Evolutionary conservation across 2,888 invertebrate genomes (phyloP), one percentile per base, ranked within the genome.

Genomic region (Drosophila formosana): DNA sequence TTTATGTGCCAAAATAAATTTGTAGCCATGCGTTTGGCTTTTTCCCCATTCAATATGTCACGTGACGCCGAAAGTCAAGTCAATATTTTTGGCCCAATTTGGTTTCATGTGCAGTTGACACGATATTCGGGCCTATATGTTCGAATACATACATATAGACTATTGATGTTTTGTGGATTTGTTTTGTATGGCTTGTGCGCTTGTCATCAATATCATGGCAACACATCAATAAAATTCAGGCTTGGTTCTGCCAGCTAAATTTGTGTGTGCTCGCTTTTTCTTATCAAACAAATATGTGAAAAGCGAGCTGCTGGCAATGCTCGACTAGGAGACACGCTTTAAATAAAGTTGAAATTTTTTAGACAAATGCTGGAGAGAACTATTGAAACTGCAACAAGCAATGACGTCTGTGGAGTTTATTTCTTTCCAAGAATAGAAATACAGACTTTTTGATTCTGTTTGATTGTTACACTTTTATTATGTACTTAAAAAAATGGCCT

Each of bases 41-140:
- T 39, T 41, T 39, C 41, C 39, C 23, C 41, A 49, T 66, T 69
- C 79, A 66, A 66, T 72, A 62, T 79, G 87, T 86, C 82, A 86
- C 89, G 88, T 88, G 88, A 85, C 69, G 82, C 64, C 49, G 57
- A 84, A 75, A 75, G 56, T 71, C 65, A 62, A 63, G 57, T 71
- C 61, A 60, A 72, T 82, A 55, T 78, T 82, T 73, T 61, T 51
- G 41, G 23, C 49, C 56, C 63, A 70, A 66, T 84, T 68, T 46
- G 64, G 62, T 25, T 52, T 69, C 49, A 82, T 82, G 68, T 80
- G 79, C 82, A 79, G 53, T 75, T 75, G 86, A 80, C 86, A 86
- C 81, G 80, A 76, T 50, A 67, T 61, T 30, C 51, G 65, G 39
- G 8, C 32, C 23, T 32, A 65, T 34, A 55, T 53, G 49, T 13